Evolutionary conservation across 2,113 vertebrate species (phyloP).

Genomic region (Solea solea): DNA sequence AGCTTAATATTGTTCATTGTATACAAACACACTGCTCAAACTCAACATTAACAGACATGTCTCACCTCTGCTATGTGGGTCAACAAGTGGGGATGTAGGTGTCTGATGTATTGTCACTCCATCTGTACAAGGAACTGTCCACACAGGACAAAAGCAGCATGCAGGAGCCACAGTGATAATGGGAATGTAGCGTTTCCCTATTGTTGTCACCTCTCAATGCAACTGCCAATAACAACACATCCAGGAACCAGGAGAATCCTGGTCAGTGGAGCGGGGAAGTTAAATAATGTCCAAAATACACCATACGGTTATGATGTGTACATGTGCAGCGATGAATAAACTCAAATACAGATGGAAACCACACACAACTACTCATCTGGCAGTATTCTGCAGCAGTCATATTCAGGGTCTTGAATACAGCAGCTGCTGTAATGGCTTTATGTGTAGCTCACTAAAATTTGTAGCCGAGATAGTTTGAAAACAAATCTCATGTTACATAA

Average conservation of each 20-base stretch:
- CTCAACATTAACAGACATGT: background rate
- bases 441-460: constrained; percentile 9
- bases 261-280: constrained; percentile 29
- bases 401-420: constrained; percentile 4
- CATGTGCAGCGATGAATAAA: constrained; percentile 13
- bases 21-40: background rate
- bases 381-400: constrained; percentile 1
- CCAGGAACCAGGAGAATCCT: constrained; percentile 44
- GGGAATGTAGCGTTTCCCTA: constrained; percentile 5
- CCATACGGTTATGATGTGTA: constrained; percentile 40
- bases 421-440: constrained; percentile 24
- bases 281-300: constrained; percentile 42
- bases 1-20: too few species aligned
- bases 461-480: constrained; percentile 17
- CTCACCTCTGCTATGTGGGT: background rate
- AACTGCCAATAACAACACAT: constrained; percentile 21
- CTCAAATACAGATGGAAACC: constrained; percentile 4
- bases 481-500: constrained; percentile 58
- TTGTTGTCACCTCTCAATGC: background rate
- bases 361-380: background rate
- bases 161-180: background rate
- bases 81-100: background rate
- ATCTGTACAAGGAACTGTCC: background rate
- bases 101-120: background rate
- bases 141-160: background rate